A percentile compares a stretch with the other conserved stretches of the same genome.
Evolutionary conservation across 2,113 vertebrate species (phyloP).

Genomic region (Rissa tridactyla): DNA sequence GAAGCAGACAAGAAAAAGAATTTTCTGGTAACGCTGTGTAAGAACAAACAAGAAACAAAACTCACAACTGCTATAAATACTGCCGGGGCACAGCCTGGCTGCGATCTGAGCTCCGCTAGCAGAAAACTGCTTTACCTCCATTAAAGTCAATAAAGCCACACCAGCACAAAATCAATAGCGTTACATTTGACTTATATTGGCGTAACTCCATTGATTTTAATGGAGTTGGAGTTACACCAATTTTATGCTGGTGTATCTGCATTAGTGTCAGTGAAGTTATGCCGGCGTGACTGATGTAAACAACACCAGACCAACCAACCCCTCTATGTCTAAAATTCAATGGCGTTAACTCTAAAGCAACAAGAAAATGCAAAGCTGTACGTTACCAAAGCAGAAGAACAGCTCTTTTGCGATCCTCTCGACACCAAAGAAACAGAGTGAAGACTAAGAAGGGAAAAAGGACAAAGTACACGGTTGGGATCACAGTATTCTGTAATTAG

Average conservation of each 20-base stretch:
- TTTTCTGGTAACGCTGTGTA: not conserved
- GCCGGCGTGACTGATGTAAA: not conserved
- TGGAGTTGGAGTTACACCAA: slow-evolving; percentile 33
- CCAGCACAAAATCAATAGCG: not conserved
- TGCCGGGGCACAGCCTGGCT: not conserved
- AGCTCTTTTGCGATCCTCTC: not conserved
- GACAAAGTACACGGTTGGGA: slow-evolving; percentile 73
- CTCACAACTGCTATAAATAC: not conserved
- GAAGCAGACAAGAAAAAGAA: not conserved
- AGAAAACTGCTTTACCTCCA: not conserved
- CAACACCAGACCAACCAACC: not conserved
- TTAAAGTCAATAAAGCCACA: not conserved
- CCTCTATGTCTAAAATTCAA: not conserved
- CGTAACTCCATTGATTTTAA: not conserved
- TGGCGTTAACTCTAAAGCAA: not conserved
- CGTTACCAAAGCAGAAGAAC: slow-evolving; percentile 37
- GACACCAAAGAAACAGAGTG: not conserved
- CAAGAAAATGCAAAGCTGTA: slow-evolving; percentile 25
- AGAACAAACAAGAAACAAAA: not conserved
- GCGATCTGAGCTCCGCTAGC: fast-evolving
- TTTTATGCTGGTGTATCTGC: slow-evolving; percentile 19
- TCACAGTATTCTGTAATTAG: slow-evolving; percentile 59
- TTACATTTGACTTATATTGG: not conserved
- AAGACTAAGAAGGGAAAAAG: slow-evolving; percentile 40
- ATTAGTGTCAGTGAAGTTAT: slow-evolving; percentile 2